Conservation (phyloP, 2,888 invertebrate species). For the Spicauda simplicius region DNA sequence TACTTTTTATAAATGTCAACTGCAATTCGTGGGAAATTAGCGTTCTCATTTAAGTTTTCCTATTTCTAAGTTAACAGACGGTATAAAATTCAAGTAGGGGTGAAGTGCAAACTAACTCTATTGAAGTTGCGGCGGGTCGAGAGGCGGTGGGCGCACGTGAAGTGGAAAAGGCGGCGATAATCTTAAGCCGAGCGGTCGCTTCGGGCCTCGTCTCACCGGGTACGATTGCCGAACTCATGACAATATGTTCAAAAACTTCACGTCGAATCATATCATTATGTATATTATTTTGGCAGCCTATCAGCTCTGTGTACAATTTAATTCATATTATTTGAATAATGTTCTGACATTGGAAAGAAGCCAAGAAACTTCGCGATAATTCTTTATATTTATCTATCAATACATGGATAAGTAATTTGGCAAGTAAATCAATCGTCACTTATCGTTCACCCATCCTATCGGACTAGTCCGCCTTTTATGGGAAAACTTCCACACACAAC, state of each 20-base stretch:
- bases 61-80: constrained; percentile 20
- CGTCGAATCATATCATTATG: background rate
- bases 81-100: constrained; percentile 25
- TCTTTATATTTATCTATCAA: no score
- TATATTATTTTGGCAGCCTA: background rate
- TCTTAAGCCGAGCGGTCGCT: background rate
- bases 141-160: constrained; percentile 7
- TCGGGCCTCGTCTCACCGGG: background rate
- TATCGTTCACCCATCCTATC: background rate
- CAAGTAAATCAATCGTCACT: background rate
- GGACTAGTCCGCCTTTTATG: background rate
- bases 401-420: background rate
- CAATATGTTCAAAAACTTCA: background rate
- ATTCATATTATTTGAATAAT: no score
- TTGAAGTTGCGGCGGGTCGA: constrained; percentile 22
- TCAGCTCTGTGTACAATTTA: no score
- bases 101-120: constrained; percentile 27
- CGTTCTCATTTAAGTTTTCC: constrained; percentile 13
- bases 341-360: no score
- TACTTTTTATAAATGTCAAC: background rate
- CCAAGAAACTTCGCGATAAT: no score
- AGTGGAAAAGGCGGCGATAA: constrained; percentile 25
- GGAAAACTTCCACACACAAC: constrained; percentile 11
- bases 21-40: background rate
- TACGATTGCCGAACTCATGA: background rate